Evolutionary conservation across 1,140 invertebrate species (phyloP), one percentile per base, ranked within the genome.

Genomic region (Drosophila orena): DNA sequence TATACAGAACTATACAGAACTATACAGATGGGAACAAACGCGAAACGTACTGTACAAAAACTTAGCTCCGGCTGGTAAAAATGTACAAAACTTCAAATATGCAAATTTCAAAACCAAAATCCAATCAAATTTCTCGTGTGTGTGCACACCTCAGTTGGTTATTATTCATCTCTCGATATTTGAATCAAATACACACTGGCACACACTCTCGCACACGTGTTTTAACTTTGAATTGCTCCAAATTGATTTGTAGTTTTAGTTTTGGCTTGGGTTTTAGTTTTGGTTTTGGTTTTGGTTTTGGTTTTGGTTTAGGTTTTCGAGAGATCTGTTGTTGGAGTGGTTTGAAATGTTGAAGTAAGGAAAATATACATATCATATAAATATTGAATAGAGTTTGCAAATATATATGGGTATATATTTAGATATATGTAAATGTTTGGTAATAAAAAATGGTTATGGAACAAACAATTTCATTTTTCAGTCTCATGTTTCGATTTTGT

Each of bases 321-420:
- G 47, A 70, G 52, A 60, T 77, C 47, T 66, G 61, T 83, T 74
- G 50, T 79, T 83, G 60, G 59, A 80, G 54, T 81, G 58, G 57
- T 83, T 77, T 44, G 81, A 76, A 81, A 79, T 88, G 74, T 86
- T 79, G 47, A 83, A 76, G 66, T 59, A 60, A 69, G 68, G 58
- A 81, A 88, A 90, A 69, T 81, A 80, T 90, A 90, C 85, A 90
- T 81, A 81, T 90, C 78, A 90, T 85, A 90, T 90, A 85, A 90
- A 89, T 90, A 89, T 90, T 81, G 69, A 89, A 90, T 90, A 90
- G 77, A 90, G 77, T 78, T 89, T 80, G 70, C 73, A 80, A 89
- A 84, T 89, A 83, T 88, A 88, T 80, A 84, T 83, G 60, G 57
- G 60, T 83, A 84, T 81, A 90, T 89, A 77, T 90, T 68, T 68